phyloP scores from a whole-genome alignment of 2,797 vertebrate genomes.

The Eutrigla gurnardus region DNA sequence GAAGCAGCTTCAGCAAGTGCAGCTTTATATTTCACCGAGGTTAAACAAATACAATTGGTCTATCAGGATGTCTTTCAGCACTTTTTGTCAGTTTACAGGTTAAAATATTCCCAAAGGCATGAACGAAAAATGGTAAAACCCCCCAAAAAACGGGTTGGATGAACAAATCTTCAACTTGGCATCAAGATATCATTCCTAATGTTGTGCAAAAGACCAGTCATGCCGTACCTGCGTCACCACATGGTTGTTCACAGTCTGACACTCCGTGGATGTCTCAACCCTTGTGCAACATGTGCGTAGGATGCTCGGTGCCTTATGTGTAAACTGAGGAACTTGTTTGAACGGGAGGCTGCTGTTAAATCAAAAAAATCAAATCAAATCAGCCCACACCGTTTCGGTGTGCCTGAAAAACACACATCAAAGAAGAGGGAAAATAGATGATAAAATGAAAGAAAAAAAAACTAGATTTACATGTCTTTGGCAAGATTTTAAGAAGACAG shows the following conservation, averaged over 20 bases:
- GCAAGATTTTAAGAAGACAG: neutral
- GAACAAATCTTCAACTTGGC: conserved; percentile 17
- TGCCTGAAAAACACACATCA: conserved; percentile 48
- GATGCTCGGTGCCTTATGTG: conserved; percentile 53
- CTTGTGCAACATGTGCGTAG: conserved; percentile 64
- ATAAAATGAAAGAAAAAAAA: neutral
- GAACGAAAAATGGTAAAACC: neutral
- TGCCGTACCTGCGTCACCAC: conserved; percentile 16
- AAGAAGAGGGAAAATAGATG: conserved; percentile 20
- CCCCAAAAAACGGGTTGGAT: conserved; percentile 9
- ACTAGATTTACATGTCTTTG: conserved; percentile 4
- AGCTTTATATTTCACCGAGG: conserved; percentile 10
- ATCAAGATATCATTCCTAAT: neutral
- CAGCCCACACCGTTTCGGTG: conserved; percentile 57
- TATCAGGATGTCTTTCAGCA: neutral
- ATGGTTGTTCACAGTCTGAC: conserved; percentile 50
- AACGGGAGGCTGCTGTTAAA: conserved; percentile 71
- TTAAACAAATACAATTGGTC: conserved; percentile 6
- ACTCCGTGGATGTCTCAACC: conserved; percentile 39
- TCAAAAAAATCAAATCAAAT: conserved; percentile 13
- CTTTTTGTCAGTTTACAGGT: neutral
- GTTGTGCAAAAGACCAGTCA: conserved; percentile 17
- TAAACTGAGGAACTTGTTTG: conserved; percentile 59
- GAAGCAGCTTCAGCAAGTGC: conserved; percentile 15
- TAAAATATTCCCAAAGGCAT: neutral